phyloP scores from a whole-genome alignment of 1,140 invertebrate species.

The Samia ricini region DNA sequence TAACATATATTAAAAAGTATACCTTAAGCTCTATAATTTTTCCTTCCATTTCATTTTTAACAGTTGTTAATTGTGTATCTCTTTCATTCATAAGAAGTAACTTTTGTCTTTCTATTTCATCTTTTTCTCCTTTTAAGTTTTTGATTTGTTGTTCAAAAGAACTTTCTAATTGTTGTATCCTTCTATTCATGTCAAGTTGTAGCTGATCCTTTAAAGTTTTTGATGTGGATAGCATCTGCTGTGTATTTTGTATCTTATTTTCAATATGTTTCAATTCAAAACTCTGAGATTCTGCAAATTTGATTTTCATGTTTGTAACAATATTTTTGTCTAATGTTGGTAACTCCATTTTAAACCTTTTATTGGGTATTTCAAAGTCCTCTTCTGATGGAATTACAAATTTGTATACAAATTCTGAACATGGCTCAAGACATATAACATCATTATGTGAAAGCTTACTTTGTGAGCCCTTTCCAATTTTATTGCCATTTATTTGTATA shows the following conservation, averaged over 20 bases:
- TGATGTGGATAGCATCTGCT: constrained; percentile 52
- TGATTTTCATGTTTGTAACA: constrained; percentile 69
- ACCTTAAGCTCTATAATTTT: constrained; percentile 58
- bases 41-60: constrained; percentile 73
- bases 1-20: constrained; percentile 7
- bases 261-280: constrained; percentile 61
- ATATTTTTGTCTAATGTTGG: constrained; percentile 37
- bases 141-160: constrained; percentile 69
- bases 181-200: constrained; percentile 56
- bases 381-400: constrained; percentile 45
- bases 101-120: constrained; percentile 69
- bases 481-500: constrained; percentile 71
- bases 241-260: constrained; percentile 60
- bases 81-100: constrained; percentile 56
- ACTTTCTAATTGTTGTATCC: constrained; percentile 65
- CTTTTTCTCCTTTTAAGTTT: constrained; percentile 70
- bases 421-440: constrained; percentile 68
- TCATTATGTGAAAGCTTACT: constrained; percentile 65
- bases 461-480: constrained; percentile 48
- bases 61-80: constrained; percentile 57
- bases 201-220: constrained; percentile 49
- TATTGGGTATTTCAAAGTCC: constrained; percentile 38
- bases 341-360: constrained; percentile 61
- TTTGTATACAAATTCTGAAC: constrained; percentile 67
- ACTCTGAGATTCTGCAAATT: constrained; percentile 75